Percentiles rank a stretch among this genome's conserved stretches.
Evolutionary conservation across 2,113 vertebrate genomes (phyloP).

Genomic region (Astatotilapia flaviijosephi): DNA sequence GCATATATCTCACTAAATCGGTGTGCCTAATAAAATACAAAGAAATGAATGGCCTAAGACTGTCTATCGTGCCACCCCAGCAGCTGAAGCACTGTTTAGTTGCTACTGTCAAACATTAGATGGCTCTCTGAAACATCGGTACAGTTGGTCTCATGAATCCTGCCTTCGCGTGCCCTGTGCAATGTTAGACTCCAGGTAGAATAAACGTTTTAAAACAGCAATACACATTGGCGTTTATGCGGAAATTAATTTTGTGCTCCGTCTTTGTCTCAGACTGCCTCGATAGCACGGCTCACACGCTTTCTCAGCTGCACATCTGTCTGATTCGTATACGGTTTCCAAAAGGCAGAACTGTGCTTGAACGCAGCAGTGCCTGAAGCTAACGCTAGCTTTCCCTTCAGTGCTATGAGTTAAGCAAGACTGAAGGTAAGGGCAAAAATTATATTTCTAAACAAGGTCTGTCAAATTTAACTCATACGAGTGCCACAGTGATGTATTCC

Average conservation of each 20-base stretch:
- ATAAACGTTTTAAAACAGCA: neutral
- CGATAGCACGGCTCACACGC: neutral
- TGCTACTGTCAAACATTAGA: neutral
- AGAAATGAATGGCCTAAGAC: neutral
- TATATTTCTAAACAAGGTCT: neutral
- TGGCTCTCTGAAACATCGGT: neutral
- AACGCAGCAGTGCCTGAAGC: constrained; percentile 19
- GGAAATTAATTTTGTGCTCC: neutral
- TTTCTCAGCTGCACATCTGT: neutral
- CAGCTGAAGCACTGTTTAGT: neutral
- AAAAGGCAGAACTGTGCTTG: neutral
- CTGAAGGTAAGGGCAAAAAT: constrained; percentile 22
- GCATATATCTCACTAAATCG: neutral
- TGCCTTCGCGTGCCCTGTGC: neutral
- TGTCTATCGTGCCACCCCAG: neutral
- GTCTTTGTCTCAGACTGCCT: neutral
- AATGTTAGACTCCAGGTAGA: neutral
- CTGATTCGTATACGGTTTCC: neutral
- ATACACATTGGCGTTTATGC: neutral
- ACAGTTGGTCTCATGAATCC: neutral
- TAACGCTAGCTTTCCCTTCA: constrained; percentile 7
- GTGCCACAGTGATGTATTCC: neutral
- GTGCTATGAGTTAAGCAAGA: constrained; percentile 51
- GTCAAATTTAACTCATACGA: neutral
- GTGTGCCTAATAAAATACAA: neutral